Evolutionary conservation across 2,888 invertebrate species (phyloP).

Genomic region (Thysanoteuthis rhombus): DNA sequence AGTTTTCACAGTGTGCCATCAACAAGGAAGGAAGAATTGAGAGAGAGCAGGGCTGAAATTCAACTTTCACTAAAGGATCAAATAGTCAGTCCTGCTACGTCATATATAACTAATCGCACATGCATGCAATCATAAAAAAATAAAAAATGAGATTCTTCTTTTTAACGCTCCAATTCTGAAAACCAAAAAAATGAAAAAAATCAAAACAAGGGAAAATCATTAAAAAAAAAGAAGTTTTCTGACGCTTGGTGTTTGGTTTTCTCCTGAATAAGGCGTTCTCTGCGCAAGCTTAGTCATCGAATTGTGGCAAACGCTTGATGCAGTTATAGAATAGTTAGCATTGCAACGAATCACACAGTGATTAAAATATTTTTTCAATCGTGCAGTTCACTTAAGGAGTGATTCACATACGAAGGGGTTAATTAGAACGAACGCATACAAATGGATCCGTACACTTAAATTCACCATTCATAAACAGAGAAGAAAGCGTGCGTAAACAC

Average conservation of each 20-base stretch:
- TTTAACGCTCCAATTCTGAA: background rate
- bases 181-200: background rate
- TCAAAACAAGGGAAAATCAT: background rate
- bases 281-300: background rate
- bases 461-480: background rate
- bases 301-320: background rate
- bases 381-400: background rate
- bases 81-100: background rate
- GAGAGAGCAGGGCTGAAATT: background rate
- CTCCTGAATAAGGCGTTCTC: background rate
- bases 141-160: too few species aligned
- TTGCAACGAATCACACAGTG: background rate
- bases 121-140: background rate
- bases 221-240: background rate
- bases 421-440: background rate
- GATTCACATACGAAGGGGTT: background rate
- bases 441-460: background rate
- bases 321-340: background rate
- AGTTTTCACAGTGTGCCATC: background rate
- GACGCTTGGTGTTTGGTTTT: background rate
- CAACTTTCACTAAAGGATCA: background rate
- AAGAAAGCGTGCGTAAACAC: background rate
- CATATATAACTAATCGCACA: background rate
- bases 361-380: background rate
- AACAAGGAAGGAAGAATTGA: background rate